These are phyloP conservation scores for Botia almorhae DNA, from an alignment of 2,797 vertebrate species.

Conservation along the genomic window DNA sequence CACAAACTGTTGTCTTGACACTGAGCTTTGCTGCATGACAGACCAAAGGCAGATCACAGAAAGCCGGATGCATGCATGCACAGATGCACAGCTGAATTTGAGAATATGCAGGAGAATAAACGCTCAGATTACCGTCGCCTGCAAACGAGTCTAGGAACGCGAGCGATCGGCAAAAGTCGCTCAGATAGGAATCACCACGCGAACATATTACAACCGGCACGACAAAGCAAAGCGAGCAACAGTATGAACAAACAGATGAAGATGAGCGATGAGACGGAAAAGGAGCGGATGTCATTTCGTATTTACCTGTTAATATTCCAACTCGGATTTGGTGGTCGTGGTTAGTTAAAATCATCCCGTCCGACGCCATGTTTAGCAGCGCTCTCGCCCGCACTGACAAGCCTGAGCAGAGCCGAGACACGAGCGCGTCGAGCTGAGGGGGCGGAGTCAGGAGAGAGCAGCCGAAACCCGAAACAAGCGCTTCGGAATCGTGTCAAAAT, in stretches of 20 bases:
- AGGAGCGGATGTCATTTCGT: conserved; percentile 6
- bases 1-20: conserved; percentile 60
- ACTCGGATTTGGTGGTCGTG: conserved; percentile 98
- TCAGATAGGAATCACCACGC: conserved; percentile 46
- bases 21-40: conserved; percentile 52
- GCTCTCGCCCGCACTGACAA: conserved; percentile 74
- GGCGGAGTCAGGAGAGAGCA: conserved; percentile 57
- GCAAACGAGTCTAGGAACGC: conserved; percentile 38
- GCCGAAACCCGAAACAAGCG: conserved; percentile 44
- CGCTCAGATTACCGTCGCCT: conserved; percentile 32
- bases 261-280: conserved; percentile 23
- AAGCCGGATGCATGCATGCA: background rate
- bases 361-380: conserved; percentile 90
- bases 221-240: conserved; percentile 36
- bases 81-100: background rate
- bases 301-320: conserved; percentile 93
- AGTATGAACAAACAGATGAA: background rate
- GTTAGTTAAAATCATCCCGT: conserved; percentile 97
- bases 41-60: conserved; percentile 25
- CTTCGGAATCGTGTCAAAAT: background rate
- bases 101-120: background rate
- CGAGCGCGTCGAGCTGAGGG: conserved; percentile 61
- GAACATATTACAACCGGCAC: conserved; percentile 27
- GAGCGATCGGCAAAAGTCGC: conserved; percentile 34
- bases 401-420: conserved; percentile 52